Conservation (phyloP, 2,888 invertebrate species). For the Leucoma salicis region DNA sequence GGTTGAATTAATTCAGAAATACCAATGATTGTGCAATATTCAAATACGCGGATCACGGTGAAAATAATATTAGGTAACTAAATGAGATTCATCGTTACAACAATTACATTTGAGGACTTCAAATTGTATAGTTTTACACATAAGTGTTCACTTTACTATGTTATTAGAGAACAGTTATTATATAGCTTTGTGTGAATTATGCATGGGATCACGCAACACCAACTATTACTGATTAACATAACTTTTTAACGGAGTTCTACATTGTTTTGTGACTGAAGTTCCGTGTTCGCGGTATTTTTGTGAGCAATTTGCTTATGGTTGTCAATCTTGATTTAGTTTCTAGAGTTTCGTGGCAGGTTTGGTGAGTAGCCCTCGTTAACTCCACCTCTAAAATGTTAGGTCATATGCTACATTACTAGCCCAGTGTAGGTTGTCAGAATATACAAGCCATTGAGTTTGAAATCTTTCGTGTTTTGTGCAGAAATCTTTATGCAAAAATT, state of each 20-base stretch:
- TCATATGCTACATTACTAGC: too few species aligned
- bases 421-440: too few species aligned
- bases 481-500: too few species aligned
- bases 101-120: constrained; percentile 19
- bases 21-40: too few species aligned
- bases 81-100: constrained; percentile 20
- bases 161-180: constrained; percentile 30
- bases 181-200: constrained; percentile 23
- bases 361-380: too few species aligned
- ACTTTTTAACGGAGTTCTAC: constrained; percentile 6
- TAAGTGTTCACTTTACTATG: constrained; percentile 16
- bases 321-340: constrained; percentile 10
- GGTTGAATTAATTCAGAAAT: too few species aligned
- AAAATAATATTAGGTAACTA: constrained; percentile 16
- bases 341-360: too few species aligned
- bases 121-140: constrained; percentile 23
- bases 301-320: constrained; percentile 1
- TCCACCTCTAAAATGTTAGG: too few species aligned
- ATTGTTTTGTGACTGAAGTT: constrained; percentile 2
- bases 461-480: too few species aligned
- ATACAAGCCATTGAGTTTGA: too few species aligned
- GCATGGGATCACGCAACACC: constrained; percentile 27
- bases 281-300: constrained; percentile 6
- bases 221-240: constrained; percentile 22
- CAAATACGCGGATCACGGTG: constrained; percentile 13